Evolutionary conservation across 2,797 vertebrate genomes (phyloP).

Genomic region (Sylvilagus floridanus): DNA sequence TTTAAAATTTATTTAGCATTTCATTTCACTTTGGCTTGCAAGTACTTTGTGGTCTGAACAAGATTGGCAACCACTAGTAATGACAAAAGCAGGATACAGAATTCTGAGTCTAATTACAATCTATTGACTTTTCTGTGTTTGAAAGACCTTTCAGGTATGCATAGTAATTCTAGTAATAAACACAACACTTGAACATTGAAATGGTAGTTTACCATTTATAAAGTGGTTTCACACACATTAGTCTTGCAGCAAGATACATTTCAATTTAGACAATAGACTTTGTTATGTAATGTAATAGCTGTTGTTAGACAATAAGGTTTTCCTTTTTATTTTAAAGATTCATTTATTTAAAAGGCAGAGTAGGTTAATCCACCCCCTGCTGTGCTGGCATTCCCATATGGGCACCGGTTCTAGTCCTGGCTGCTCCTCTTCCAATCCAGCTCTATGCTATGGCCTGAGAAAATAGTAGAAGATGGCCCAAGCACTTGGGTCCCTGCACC

Average conservation of each 20-base stretch:
- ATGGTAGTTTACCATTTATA: not conserved
- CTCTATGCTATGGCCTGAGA: too few species aligned
- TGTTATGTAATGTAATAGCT: not conserved
- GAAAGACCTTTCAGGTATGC: not conserved
- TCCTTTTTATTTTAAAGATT: not conserved
- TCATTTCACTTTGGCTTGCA: slow-evolving; percentile 29
- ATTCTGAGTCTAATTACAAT: not conserved
- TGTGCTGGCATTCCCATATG: too few species aligned
- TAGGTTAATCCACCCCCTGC: too few species aligned
- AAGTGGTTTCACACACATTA: not conserved
- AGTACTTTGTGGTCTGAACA: not conserved
- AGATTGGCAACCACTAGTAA: not conserved
- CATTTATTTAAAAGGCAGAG: too few species aligned
- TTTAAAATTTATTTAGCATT: too few species aligned
- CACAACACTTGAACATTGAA: not conserved
- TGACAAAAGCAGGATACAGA: not conserved
- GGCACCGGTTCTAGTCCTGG: too few species aligned
- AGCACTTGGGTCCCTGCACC: too few species aligned
- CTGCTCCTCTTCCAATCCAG: too few species aligned
- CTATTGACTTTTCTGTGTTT: slow-evolving; percentile 17
- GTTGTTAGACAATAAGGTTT: not conserved
- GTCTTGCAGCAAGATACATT: slow-evolving; percentile 6
- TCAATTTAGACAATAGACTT: slow-evolving; percentile 40
- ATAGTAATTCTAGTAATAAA: slow-evolving; percentile 19
- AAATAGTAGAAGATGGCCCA: too few species aligned